Evolutionary conservation across 2,113 vertebrate genomes (phyloP), one percentile per base, ranked within the genome.

Genomic region (Podilymbus podiceps): DNA sequence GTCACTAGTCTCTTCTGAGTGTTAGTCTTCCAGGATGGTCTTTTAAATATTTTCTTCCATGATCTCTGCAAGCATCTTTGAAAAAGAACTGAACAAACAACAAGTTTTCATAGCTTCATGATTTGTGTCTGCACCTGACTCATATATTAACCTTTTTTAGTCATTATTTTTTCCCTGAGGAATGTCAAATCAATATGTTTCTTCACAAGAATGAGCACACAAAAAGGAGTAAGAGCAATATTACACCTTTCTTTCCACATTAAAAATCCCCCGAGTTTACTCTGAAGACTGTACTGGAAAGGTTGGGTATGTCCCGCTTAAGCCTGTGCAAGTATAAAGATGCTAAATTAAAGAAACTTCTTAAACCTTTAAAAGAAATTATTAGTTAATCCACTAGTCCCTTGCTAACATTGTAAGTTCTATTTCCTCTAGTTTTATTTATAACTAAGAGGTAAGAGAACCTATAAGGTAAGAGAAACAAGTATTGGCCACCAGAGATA

Each of bases 61-160:
- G 25, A 80, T 68, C n/a, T 86, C 79, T 77, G n/a, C 30, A 80
- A 80, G 69, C 55, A 56, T 46, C 59, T 79, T 82, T 74, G 42
- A 64, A 83, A 93, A 72, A 25, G 17, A 72, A 91, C 30, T 78
- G 72, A 40, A 82, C 90, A 95, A 84, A 49, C 35, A 84, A 44
- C 63, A 67, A 33, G 30, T 52, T 85, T 60, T 76, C 74, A 86
- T 33, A 88, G 85, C 77, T 77, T 68, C 49, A 52, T 75, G 64
- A 88, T 91, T 91, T 93, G 21, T 89, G 44, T 44, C 85, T 93
- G 28, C 22, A 74, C 46, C 47, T 89, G 96, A 97, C 75, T 95
- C 82, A 89, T 47, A 31, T 33, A 68, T 73, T 83, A 84, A 85
- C 69, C 66, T 92, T 96, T 93, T 85, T 53, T 64, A 76, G 81